A percentile compares a stretch with the other conserved stretches of the same genome.
Conservation (phyloP, 2,888 invertebrate species). For the Caenorhabditis becei region DNA sequence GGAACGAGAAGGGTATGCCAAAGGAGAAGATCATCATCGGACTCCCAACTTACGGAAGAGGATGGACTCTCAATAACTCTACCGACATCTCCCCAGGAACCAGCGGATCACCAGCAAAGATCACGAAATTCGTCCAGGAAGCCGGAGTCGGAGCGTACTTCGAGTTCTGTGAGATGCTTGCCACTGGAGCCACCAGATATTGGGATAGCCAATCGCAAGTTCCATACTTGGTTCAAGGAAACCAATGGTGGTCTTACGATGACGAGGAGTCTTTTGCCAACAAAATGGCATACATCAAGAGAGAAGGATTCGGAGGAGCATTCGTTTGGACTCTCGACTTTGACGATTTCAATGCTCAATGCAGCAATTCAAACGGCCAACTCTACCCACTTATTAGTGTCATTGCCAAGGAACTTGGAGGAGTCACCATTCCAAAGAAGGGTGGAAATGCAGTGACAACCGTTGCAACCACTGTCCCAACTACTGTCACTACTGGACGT, state of each 20-base stretch:
- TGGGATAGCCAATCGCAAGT: slow-evolving; percentile 87
- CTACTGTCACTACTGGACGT: slow-evolving; percentile 45
- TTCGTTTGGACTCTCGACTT: slow-evolving; percentile 82
- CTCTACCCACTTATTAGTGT: slow-evolving; percentile 79
- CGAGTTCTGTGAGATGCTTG: slow-evolving; percentile 92
- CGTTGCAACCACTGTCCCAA: slow-evolving; percentile 28
- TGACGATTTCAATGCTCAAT: slow-evolving; percentile 81
- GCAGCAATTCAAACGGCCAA: slow-evolving; percentile 74
- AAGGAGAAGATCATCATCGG: slow-evolving; percentile 78
- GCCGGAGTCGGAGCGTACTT: slow-evolving; percentile 96
- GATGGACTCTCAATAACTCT: slow-evolving; percentile 75
- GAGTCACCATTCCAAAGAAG: slow-evolving; percentile 68
- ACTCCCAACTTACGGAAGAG: slow-evolving; percentile 79
- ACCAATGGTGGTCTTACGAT: slow-evolving; percentile 96
- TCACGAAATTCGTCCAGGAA: slow-evolving; percentile 88
- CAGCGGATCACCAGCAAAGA: slow-evolving; percentile 67
- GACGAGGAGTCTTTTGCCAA: slow-evolving; percentile 90
- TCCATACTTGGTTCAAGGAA: slow-evolving; percentile 87
- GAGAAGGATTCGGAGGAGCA: slow-evolving; percentile 80
- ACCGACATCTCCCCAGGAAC: slow-evolving; percentile 70
- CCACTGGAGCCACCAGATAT: slow-evolving; percentile 88
- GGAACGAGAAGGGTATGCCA: slow-evolving; percentile 82
- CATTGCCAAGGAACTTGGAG: slow-evolving; percentile 77
- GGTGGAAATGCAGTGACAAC: slow-evolving; percentile 33
- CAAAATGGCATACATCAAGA: slow-evolving; percentile 84